phyloP scores from a whole-genome alignment of 2,113 vertebrate species.

The Bujurquina vittata region DNA sequence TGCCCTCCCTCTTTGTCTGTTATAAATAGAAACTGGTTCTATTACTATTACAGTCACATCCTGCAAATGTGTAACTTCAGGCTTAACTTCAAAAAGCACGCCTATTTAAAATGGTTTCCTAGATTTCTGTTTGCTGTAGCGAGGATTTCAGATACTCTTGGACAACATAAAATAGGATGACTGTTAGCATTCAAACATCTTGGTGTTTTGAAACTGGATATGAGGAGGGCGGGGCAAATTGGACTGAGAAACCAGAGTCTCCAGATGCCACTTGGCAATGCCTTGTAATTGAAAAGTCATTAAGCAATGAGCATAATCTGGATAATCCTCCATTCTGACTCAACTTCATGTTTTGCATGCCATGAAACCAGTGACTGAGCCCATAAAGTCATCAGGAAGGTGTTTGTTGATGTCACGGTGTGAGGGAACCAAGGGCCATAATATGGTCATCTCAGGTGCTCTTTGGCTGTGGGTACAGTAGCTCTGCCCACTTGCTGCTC shows the following conservation, averaged over 20 bases:
- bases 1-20: background rate
- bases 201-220: background rate
- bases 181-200: background rate
- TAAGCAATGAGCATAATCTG: background rate
- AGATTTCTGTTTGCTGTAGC: too few relatives aligned
- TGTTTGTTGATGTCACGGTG: background rate
- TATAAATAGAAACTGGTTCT: background rate
- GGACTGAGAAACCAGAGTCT: background rate
- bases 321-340: background rate
- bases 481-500: background rate
- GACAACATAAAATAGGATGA: too few relatives aligned
- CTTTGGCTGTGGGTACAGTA: background rate
- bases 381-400: rapidly evolving
- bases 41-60: background rate
- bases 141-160: too few relatives aligned
- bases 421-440: background rate
- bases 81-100: background rate
- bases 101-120: too few relatives aligned
- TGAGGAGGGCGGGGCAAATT: background rate
- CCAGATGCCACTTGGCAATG: rapidly evolving
- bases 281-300: background rate
- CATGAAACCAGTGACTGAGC: background rate
- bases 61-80: background rate
- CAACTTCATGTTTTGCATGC: background rate
- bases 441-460: background rate